Evolutionary conservation across 2,888 invertebrate genomes (phyloP), one percentile per base, ranked within the genome.

Genomic region (Prosapia bicincta): DNA sequence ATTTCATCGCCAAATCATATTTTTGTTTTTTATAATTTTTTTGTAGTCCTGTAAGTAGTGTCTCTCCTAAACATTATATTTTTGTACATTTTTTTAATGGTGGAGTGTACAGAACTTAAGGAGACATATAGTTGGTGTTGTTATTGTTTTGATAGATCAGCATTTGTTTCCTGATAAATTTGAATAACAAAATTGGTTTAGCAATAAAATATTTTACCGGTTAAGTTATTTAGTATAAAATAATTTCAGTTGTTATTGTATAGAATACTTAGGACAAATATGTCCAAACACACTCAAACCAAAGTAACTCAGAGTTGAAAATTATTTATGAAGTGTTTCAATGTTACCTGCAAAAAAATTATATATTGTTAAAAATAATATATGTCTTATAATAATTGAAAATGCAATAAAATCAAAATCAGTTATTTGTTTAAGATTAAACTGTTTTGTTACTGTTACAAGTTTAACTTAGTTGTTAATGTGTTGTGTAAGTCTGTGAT

Each of bases 31-130:
- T 20, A 54, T 54, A 54, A 10, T 67, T 66, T 67, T 23, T 38
- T 32, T 32, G 72, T 72, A 72, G 72, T 32, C 38, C 7, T 67
- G 15, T 24, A 67, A 67, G 72, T 72, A 72, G 72, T 72, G 72
- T 67, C 67, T 26, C 67, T 66, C 67, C 67, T 32, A 30, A 67
- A 72, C 65, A 20, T 54, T 54, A 54, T 72, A 72, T 72, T 72
- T 72, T 72, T 72, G 72, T 72, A 72, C 72, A 72, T 32, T 72
- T 10, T 30, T 54, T 54, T 54, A 20, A 20, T 54, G 54, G 54
- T 54, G 20, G 13, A 54, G 54, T 54, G n/a, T 54, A 54, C 20
- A 3, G 54, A 54, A 54, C 20, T 54, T n/a, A 20, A 20, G 20
- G 54, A 54, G 20, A 54, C n/a, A 54, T n/a, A 20, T 54, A 10